These are phyloP conservation scores for Aegithalos caudatus DNA, from an alignment of 2,113 vertebrate species.

Conservation along the genomic window DNA sequence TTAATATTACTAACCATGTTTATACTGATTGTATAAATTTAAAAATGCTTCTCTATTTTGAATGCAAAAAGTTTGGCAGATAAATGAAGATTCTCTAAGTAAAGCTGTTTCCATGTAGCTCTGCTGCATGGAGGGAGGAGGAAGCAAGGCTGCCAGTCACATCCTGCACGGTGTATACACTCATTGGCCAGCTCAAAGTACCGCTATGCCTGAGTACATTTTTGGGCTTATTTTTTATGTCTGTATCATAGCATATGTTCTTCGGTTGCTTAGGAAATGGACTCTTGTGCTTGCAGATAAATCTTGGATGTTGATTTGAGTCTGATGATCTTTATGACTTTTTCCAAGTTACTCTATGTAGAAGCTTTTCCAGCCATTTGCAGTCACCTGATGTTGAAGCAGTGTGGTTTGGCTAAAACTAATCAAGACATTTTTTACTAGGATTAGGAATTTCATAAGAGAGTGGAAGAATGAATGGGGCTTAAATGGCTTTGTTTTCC, in stretches of 20 bases:
- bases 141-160: not conserved
- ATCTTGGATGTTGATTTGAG: not conserved
- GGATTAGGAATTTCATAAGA: not conserved
- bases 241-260: not conserved
- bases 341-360: not conserved
- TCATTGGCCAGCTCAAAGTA: not conserved
- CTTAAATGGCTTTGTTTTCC: slow-evolving; percentile 27
- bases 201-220: not conserved
- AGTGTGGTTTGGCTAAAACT: not conserved
- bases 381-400: not conserved
- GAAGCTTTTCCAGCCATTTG: not conserved
- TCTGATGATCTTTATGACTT: not conserved
- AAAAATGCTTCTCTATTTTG: not conserved
- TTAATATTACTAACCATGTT: not conserved
- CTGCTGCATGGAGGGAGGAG: not conserved
- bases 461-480: not conserved
- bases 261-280: not conserved
- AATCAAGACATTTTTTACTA: not conserved
- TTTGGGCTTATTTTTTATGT: not conserved
- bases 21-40: not conserved
- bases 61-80: not conserved
- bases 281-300: not conserved
- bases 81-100: not conserved
- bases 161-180: not conserved
- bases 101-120: not conserved